These are phyloP conservation scores for Campylomormyrus numenius DNA, from an alignment of 2,113 vertebrate species.

Conservation along the genomic window DNA sequence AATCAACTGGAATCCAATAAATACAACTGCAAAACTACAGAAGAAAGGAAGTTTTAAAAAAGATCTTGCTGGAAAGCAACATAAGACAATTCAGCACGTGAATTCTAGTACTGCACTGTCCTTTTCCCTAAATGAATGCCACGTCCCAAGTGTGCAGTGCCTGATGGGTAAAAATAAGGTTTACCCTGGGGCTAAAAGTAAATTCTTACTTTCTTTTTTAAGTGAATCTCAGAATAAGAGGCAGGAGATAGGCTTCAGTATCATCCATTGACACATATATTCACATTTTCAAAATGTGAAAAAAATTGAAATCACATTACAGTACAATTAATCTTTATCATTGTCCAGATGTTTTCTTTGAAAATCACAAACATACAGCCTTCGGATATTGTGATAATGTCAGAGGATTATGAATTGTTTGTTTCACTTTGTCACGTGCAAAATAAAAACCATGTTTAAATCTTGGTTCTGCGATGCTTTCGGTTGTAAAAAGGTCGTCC, in stretches of 20 bases:
- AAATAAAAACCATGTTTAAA: background rate
- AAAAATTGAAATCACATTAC: background rate
- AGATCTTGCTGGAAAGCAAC: background rate
- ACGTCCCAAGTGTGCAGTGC: background rate
- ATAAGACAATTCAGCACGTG: background rate
- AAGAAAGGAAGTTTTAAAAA: background rate
- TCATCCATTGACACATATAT: background rate
- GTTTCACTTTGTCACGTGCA: background rate
- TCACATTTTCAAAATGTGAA: background rate
- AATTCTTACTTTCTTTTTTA: background rate
- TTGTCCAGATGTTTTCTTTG: background rate
- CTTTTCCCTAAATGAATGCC: background rate
- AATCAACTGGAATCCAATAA: background rate
- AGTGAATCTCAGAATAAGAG: background rate
- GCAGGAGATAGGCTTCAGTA: background rate
- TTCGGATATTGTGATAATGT: background rate
- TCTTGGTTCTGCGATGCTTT: background rate
- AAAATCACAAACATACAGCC: background rate
- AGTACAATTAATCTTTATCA: background rate
- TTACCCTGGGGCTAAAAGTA: background rate
- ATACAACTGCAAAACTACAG: background rate
- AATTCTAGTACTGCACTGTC: background rate
- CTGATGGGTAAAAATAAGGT: constrained; percentile 4
- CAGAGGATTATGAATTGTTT: background rate
- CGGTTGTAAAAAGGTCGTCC: background rate